phyloP scores from a whole-genome alignment of 1,140 invertebrate genomes.

The Melitaea cinxia region DNA sequence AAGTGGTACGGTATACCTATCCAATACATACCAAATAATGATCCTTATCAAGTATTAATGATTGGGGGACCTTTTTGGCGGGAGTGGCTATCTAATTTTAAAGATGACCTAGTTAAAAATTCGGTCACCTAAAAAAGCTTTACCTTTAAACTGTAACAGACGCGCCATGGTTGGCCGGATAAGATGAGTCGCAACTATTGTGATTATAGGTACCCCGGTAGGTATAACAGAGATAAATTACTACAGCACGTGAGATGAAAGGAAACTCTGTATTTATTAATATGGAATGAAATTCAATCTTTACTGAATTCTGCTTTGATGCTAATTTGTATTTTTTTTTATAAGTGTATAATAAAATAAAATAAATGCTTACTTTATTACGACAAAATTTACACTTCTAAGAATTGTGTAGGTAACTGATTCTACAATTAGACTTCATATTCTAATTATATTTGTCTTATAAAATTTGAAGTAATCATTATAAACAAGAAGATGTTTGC shows the following conservation, averaged over 20 bases:
- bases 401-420: no score
- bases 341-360: background rate
- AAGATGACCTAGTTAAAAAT: constrained; percentile 75
- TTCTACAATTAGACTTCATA: no score
- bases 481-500: no score
- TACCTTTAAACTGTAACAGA: constrained; percentile 23
- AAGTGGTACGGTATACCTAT: no score
- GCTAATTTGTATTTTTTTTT: constrained; percentile 1
- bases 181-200: constrained; percentile 19
- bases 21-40: background rate
- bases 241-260: constrained; percentile 11
- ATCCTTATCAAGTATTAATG: constrained; percentile 5
- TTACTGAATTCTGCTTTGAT: constrained; percentile 1
- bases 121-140: constrained; percentile 58
- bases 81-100: constrained; percentile 63
- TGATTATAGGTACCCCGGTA: constrained; percentile 12
- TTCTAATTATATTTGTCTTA: no score
- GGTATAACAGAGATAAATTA: constrained; percentile 23
- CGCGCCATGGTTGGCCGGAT: constrained; percentile 16
- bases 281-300: constrained; percentile 22
- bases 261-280: constrained; percentile 19
- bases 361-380: background rate
- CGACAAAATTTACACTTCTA: no score
- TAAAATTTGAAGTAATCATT: no score
- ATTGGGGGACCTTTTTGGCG: constrained; percentile 42